These are phyloP conservation scores for Garra rufa DNA, from an alignment of 2,113 vertebrate species.

Conservation along the genomic window DNA sequence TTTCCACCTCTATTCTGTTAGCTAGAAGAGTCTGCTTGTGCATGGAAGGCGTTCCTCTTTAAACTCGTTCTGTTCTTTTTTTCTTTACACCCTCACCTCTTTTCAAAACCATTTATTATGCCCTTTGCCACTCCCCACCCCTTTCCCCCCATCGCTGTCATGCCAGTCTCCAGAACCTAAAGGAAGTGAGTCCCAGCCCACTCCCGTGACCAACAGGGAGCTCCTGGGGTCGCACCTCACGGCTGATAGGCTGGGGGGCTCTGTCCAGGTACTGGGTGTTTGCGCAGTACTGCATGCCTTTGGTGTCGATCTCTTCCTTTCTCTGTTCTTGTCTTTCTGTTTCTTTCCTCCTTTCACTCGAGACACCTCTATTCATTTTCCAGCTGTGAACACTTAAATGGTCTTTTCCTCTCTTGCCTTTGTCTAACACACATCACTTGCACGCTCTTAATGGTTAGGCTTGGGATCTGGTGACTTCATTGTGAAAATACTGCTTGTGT, in stretches of 20 bases:
- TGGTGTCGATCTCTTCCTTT: slow-evolving; percentile 34
- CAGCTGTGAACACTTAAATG: background rate
- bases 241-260: slow-evolving; percentile 86
- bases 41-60: slow-evolving; percentile 52
- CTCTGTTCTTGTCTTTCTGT: slow-evolving; percentile 53
- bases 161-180: slow-evolving; percentile 83
- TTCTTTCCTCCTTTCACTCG: slow-evolving; percentile 36
- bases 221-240: slow-evolving; percentile 84
- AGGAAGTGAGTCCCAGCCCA: slow-evolving; percentile 83
- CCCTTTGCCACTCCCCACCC: slow-evolving; percentile 34
- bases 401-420: background rate
- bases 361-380: slow-evolving; percentile 28
- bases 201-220: slow-evolving; percentile 83
- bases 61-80: slow-evolving; percentile 48
- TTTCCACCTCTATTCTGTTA: slow-evolving; percentile 41
- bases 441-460: slow-evolving; percentile 4
- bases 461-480: slow-evolving; percentile 1
- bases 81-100: slow-evolving; percentile 46
- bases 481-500: background rate
- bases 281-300: slow-evolving; percentile 58
- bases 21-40: slow-evolving; percentile 48
- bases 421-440: slow-evolving; percentile 1
- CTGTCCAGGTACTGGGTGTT: slow-evolving; percentile 84
- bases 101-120: slow-evolving; percentile 24
- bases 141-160: slow-evolving; percentile 61